Evolutionary conservation across 2,113 vertebrate genomes (phyloP), one percentile per base, ranked within the genome.

Genomic region (Leucopternis melanops): DNA sequence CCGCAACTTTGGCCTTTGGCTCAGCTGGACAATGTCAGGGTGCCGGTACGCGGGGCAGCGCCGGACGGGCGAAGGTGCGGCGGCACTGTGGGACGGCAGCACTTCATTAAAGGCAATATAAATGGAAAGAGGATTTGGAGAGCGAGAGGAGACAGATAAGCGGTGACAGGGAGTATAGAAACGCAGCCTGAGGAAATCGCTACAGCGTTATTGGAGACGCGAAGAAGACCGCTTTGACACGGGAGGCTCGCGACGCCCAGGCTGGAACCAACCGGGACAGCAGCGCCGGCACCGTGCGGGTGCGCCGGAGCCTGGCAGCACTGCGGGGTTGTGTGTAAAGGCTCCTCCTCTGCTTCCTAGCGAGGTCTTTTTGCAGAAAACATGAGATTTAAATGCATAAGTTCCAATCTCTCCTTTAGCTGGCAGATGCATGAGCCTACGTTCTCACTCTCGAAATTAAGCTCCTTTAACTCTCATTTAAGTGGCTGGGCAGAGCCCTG

Each of bases 341-440:
- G 47, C 49, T 69, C 8, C 0, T 34, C 40, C 40, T 62, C 16
- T 11, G 9, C 22, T 49, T 49, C 45, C 34, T 8, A 12, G 32
- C 13, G 19, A 55, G 50, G 12, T 1, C 32, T 22, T 58, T 38
- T 32, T 42, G 61, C 36, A 38, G n/a, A n/a, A 36, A 69, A 42
- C 21, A 54, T n/a, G n/a, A 92, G 92, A 95, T 94, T 91, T 95
- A 97, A 91, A 89, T 89, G 45, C 78, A 13, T 85, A 94, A 92
- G 16, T 84, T 91, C 86, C 94, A 91, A 70, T 95, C 81, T 86
- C 84, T 88, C 57, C 57, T 55, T 88, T 49, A 87, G 66, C 91
- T 69, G 85, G 69, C 57, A 85, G 87, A 78, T 11, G 0, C 70
- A 42, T 45, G 81, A 95, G 90, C 70, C 91, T 85, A 16, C 4